Percentiles rank a stretch among this genome's conserved stretches.
Conservation (phyloP, 2,113 vertebrate genomes). For the Butorides virescens region DNA sequence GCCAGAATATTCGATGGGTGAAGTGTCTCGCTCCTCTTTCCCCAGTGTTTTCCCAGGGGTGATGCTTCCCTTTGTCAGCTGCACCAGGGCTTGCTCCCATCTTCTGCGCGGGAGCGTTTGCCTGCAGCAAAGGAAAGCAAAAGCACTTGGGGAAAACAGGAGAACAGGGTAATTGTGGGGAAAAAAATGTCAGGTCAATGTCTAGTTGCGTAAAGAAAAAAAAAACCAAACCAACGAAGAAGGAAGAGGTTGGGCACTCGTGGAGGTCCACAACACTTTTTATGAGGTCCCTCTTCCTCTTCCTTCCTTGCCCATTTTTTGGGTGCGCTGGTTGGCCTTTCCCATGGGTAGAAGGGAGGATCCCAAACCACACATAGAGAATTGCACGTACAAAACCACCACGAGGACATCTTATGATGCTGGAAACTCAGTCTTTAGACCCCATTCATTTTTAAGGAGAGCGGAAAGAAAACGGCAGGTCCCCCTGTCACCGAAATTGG, state of each 20-base stretch:
- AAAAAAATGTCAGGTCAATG: fast-evolving
- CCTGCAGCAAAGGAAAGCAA: not conserved
- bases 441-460: not conserved
- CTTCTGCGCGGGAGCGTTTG: not conserved
- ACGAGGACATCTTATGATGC: not conserved
- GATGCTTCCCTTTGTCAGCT: not conserved
- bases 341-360: not conserved
- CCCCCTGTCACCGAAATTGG: too few relatives aligned
- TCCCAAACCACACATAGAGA: not conserved
- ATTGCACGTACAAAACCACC: not conserved
- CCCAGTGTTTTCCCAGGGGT: not conserved
- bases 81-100: not conserved
- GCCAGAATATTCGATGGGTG: fast-evolving
- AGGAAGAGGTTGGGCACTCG: not conserved
- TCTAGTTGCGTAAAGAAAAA: not conserved
- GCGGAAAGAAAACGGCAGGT: fast-evolving
- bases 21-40: not conserved
- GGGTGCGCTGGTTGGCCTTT: not conserved
- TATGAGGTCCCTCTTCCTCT: not conserved
- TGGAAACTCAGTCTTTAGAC: not conserved
- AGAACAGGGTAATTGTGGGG: not conserved
- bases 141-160: not conserved
- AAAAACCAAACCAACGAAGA: not conserved
- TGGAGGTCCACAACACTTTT: not conserved
- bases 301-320: not conserved